A percentile compares a stretch with the other conserved stretches of the same genome.
Conservation (phyloP, 1,140 invertebrate genomes). For the Hycleus cichorii region DNA sequence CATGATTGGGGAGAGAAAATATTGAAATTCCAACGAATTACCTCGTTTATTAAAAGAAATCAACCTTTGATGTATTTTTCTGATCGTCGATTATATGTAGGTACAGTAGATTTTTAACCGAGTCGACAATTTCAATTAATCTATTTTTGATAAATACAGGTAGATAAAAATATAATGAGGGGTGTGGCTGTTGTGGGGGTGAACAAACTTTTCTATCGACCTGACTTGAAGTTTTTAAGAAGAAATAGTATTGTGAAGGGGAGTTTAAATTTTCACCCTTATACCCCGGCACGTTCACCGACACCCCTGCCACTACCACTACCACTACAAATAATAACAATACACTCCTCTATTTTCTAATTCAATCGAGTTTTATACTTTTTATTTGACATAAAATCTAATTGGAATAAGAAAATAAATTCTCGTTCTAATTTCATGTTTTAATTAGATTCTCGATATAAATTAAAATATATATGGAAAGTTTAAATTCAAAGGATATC, state of each 20-base stretch:
- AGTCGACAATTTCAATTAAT: too few relatives aligned
- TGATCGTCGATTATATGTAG: too few relatives aligned
- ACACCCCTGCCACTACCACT: background rate
- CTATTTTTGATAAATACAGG: too few relatives aligned
- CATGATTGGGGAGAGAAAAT: too few relatives aligned
- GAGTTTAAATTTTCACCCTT: constrained; percentile 22
- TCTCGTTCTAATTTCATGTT: constrained; percentile 18
- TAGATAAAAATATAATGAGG: background rate
- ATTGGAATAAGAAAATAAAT: constrained; percentile 28
- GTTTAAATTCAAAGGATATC: too few relatives aligned
- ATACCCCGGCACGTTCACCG: background rate
- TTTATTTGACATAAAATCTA: constrained; percentile 22
- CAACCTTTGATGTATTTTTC: too few relatives aligned
- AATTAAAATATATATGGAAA: background rate
- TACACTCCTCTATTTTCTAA: constrained; percentile 9
- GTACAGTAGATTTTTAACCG: too few relatives aligned
- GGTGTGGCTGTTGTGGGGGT: constrained; percentile 20
- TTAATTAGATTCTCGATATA: background rate
- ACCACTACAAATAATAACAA: too few relatives aligned
- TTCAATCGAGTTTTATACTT: constrained; percentile 19
- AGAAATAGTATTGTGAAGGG: constrained; percentile 15
- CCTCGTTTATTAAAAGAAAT: too few relatives aligned
- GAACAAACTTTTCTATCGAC: constrained; percentile 28
- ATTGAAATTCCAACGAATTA: too few relatives aligned
- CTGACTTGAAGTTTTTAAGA: constrained; percentile 13